Percentiles rank a stretch among this genome's conserved stretches.
Conservation (phyloP, 2,797 vertebrate genomes). For the Urocyon cinereoargenteus region DNA sequence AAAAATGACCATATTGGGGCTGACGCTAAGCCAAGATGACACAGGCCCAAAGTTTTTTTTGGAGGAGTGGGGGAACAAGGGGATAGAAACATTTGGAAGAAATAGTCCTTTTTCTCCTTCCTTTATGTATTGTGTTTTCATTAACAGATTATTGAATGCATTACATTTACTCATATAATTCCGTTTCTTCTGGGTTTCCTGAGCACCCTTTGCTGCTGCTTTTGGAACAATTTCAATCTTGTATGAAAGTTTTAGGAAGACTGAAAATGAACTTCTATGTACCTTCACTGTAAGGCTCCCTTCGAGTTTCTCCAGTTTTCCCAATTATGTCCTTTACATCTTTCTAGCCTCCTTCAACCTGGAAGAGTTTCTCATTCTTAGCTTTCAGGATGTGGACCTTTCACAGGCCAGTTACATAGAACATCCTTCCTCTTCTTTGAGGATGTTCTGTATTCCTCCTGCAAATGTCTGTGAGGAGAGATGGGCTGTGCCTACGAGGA, state of each 20-base stretch:
- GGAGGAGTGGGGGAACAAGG: neutral
- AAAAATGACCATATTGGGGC: constrained; percentile 66
- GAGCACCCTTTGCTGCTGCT: neutral
- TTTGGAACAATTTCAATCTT: constrained; percentile 21
- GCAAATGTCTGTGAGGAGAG: neutral
- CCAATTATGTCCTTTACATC: neutral
- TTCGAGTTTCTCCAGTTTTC: neutral
- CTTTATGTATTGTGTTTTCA: neutral
- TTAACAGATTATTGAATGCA: neutral
- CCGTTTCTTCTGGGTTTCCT: neutral
- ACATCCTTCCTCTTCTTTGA: constrained; percentile 12
- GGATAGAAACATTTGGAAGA: constrained; percentile 23
- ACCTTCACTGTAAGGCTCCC: neutral
- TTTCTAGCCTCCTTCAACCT: neutral
- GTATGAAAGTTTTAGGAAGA: neutral
- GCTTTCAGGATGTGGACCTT: neutral
- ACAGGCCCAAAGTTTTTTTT: constrained; percentile 54
- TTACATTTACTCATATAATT: neutral
- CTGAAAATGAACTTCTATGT: neutral
- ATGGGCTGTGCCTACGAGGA: neutral
- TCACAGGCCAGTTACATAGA: neutral
- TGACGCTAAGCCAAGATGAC: constrained; percentile 46
- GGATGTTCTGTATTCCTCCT: neutral
- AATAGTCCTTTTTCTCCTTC: neutral
- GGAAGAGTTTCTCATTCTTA: neutral